phyloP scores from a whole-genome alignment of 2,888 invertebrate genomes.

The Maniola hyperantus region DNA sequence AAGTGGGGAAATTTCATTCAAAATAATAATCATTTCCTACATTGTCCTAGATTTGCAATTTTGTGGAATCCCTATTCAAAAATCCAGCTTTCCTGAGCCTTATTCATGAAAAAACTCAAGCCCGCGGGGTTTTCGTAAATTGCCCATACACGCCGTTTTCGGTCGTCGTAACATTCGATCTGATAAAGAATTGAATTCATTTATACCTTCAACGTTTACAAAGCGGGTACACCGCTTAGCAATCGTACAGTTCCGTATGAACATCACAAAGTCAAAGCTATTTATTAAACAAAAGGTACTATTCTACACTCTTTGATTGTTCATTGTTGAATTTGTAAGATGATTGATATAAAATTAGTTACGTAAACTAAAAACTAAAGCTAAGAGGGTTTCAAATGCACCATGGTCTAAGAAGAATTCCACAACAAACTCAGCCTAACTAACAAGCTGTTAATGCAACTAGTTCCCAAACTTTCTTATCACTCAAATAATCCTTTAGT shows the following conservation, averaged over 20 bases:
- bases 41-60: neutral
- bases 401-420: too few species aligned
- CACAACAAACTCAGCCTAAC: too few species aligned
- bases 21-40: neutral
- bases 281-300: too few species aligned
- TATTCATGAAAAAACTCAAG: conserved; percentile 44
- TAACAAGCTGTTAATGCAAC: too few species aligned
- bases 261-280: neutral
- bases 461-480: too few species aligned
- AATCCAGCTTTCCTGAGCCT: conserved; percentile 29
- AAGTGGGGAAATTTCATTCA: too few species aligned
- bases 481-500: too few species aligned
- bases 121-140: conserved; percentile 51
- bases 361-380: too few species aligned
- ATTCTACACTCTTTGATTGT: too few species aligned
- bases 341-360: too few species aligned
- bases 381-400: too few species aligned
- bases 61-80: neutral
- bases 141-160: conserved; percentile 49
- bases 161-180: conserved; percentile 52
- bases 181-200: conserved; percentile 59
- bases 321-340: too few species aligned
- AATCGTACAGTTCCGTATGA: neutral
- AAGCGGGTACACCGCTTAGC: conserved; percentile 22
- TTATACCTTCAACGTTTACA: conserved; percentile 39